phyloP scores from a whole-genome alignment of 2,113 vertebrate genomes.

The Microcebus jonahi region DNA sequence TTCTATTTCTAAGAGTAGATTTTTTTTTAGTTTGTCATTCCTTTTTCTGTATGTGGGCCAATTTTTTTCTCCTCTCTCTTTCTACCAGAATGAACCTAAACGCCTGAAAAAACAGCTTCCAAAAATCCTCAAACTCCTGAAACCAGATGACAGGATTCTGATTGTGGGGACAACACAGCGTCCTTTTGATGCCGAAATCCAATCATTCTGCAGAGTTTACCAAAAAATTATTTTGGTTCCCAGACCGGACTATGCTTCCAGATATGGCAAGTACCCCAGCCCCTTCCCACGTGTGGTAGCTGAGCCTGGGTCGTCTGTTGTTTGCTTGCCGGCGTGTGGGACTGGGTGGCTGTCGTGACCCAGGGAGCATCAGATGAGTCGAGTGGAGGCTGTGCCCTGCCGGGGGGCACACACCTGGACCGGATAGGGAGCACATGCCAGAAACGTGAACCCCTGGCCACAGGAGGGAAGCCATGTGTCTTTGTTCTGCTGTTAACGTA shows the following conservation, averaged over 20 bases:
- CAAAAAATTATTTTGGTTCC: constrained; percentile 90
- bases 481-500: accelerated
- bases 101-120: constrained; percentile 87
- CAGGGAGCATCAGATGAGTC: background rate
- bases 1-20: accelerated
- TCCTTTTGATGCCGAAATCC: constrained; percentile 87
- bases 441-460: accelerated
- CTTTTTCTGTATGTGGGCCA: accelerated
- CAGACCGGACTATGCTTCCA: constrained; percentile 90
- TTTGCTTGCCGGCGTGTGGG: background rate
- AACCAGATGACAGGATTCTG: constrained; percentile 87
- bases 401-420: accelerated
- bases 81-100: constrained; percentile 84
- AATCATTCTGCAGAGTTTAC: constrained; percentile 87
- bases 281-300: accelerated
- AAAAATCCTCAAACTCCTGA: constrained; percentile 87
- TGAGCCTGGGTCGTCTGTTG: accelerated
- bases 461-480: accelerated
- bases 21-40: background rate
- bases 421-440: accelerated
- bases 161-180: constrained; percentile 87
- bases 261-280: constrained; percentile 85
- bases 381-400: accelerated
- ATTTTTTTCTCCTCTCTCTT: accelerated
- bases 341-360: accelerated